Base-by-base conservation (phyloP, 2,888 invertebrate genomes). In the Zootermopsis nevadensis region DNA sequence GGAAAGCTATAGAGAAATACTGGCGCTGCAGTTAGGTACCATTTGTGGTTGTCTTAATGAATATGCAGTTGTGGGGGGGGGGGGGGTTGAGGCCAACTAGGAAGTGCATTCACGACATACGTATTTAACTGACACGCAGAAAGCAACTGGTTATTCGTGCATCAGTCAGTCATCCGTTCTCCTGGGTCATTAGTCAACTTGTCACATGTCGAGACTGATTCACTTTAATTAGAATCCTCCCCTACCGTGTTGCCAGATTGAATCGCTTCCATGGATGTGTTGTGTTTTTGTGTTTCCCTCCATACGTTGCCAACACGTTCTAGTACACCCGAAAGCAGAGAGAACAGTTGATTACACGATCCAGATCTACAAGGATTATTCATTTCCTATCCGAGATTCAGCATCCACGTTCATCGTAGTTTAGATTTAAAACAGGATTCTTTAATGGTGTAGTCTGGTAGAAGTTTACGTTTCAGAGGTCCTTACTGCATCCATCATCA, bases 221-320 rank as follows among this genome's bases (percentile, higher is more conserved):
- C 38, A 19, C 55, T 82, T 82, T 82, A 82, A 82, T 82, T 82
- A 82, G 76, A 82, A 82, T n/a, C 82, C 82, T 74, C 42, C 74
- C 33, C 74, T 33, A 76, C 76, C 31, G 55, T 82, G 82, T 30
- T 30, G 19, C 82, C 30, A 55, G 31, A 76, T 76, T 82, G 69
- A 33, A 33, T 69, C 69, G 60, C 69, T 22, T 69, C 30, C 67
- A 15, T n/a, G 15, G 27, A 22, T 67, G 69, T 69, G 30, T 69
- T 69, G 33, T 69, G 22, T 31, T 69, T 69, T 27, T 60, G n/a
- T n/a, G 60, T 19, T 22, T 55, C 15, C 24, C 55, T 24, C 15
- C n/a, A 7, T 27, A 19, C 48, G 48, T 19, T 48, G 48, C 48
- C 3, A 19, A 19, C 42, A 8, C 48, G 60, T 27, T n/a, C 27